phyloP scores from a whole-genome alignment of 2,888 invertebrate species.

The Morpho helenor region DNA sequence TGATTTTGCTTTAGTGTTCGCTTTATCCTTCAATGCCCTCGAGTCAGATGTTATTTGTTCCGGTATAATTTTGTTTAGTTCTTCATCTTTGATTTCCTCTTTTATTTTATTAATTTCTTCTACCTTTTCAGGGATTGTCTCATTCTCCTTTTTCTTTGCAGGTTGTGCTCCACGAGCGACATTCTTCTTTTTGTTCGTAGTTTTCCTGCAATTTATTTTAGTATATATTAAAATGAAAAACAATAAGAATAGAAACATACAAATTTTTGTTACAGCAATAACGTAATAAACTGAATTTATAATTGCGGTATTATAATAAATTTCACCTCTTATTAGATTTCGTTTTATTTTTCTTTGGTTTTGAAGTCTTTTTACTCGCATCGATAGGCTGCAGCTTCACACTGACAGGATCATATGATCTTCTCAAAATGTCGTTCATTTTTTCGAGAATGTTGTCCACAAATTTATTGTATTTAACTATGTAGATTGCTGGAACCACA shows the following conservation, averaged over 20 bases:
- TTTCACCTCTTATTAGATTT: slow-evolving; percentile 57
- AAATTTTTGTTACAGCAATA: too few relatives aligned
- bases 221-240: background rate
- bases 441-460: slow-evolving; percentile 90
- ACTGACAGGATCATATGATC: slow-evolving; percentile 91
- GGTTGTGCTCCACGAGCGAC: slow-evolving; percentile 47
- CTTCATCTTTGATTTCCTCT: slow-evolving; percentile 41
- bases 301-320: too few relatives aligned
- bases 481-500: slow-evolving; percentile 84
- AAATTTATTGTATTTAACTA: slow-evolving; percentile 91
- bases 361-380: slow-evolving; percentile 73
- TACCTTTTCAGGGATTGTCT: slow-evolving; percentile 36
- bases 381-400: slow-evolving; percentile 83
- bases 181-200: slow-evolving; percentile 61
- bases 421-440: slow-evolving; percentile 88
- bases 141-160: slow-evolving; percentile 38
- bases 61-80: slow-evolving; percentile 28
- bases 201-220: slow-evolving; percentile 44
- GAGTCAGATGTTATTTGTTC: slow-evolving; percentile 38
- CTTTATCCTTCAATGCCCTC: slow-evolving; percentile 56
- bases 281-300: too few relatives aligned
- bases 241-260: too few relatives aligned
- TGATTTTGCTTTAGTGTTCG: slow-evolving; percentile 57
- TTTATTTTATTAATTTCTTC: slow-evolving; percentile 39
- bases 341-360: slow-evolving; percentile 68